These are phyloP conservation scores for Clytia hemisphaerica DNA, from an alignment of 30 jellyfish, hydroid and myxozoan species.

Conservation along the genomic window DNA sequence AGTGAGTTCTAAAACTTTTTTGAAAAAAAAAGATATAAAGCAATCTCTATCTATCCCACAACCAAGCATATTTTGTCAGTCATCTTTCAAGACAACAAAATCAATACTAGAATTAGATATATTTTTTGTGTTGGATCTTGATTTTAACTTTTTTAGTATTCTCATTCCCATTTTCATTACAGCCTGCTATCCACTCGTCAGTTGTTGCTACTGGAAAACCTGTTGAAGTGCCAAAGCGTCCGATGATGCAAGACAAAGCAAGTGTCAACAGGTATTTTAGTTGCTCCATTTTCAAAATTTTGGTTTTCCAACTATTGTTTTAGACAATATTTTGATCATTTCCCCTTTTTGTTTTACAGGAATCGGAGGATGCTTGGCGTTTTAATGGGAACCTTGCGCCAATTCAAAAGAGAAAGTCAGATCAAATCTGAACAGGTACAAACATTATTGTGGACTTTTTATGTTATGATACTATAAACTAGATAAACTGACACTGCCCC, in stretches of 20 bases:
- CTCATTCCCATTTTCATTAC: neutral
- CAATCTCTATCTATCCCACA: no score
- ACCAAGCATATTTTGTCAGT: no score
- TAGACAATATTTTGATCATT: no score
- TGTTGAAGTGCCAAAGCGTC: constrained; percentile 38
- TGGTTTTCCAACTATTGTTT: no score
- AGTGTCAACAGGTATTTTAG: constrained; percentile 51
- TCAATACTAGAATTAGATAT: no score
- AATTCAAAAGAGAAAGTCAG: constrained; percentile 74
- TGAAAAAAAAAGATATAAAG: neutral
- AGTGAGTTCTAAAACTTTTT: constrained; percentile 12
- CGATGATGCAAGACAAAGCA: constrained; percentile 47
- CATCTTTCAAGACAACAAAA: no score
- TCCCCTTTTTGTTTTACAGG: constrained; percentile 23
- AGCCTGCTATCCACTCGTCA: constrained; percentile 95
- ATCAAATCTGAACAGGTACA: constrained; percentile 61
- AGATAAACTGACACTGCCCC: neutral
- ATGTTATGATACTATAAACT: no score
- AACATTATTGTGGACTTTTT: no score
- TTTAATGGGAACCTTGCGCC: constrained; percentile 78
- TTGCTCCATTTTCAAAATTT: no score
- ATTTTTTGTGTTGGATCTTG: neutral
- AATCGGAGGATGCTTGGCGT: constrained; percentile 93
- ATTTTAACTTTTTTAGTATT: no score
- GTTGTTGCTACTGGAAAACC: constrained; percentile 78